phyloP scores from a whole-genome alignment of 1,140 invertebrate genomes.

The Steinernema khuongi region DNA sequence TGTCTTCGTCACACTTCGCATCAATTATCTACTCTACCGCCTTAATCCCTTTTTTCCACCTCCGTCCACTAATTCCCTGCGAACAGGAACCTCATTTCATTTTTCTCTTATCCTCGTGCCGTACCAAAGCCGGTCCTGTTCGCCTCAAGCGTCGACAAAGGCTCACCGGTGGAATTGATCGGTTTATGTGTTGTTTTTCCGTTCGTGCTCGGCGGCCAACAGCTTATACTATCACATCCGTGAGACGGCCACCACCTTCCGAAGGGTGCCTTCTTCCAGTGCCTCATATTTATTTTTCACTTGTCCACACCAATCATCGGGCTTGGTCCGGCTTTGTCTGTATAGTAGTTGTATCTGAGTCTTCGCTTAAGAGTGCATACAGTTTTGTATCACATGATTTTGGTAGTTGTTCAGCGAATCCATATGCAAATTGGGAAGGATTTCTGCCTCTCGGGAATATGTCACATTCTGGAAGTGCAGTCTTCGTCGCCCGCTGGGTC shows the following conservation, averaged over 20 bases:
- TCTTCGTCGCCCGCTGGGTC: too few species aligned
- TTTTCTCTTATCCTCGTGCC: neutral
- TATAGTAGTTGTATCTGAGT: neutral
- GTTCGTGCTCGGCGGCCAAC: neutral
- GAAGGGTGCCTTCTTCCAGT: neutral
- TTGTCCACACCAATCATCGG: neutral
- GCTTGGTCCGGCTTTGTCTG: neutral
- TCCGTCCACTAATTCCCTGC: neutral
- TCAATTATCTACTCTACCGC: neutral
- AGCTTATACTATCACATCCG: neutral
- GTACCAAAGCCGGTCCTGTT: neutral
- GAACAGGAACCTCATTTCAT: neutral
- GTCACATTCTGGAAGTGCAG: too few species aligned
- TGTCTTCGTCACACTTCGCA: neutral
- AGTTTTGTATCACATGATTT: too few species aligned
- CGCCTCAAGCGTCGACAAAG: neutral
- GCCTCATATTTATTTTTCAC: neutral
- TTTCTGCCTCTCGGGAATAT: too few species aligned
- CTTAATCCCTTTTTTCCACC: neutral
- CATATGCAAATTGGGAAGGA: too few species aligned
- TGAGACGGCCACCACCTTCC: constrained; percentile 4
- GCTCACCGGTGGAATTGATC: constrained; percentile 5
- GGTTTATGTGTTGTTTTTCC: constrained; percentile 12
- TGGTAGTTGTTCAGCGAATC: too few species aligned
- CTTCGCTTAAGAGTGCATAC: too few species aligned